These are phyloP conservation scores for Chondrilla cf. caribensis DNA, from an alignment of 37 sponge, comb jelly and placozoan species.

Conservation along the genomic window DNA sequence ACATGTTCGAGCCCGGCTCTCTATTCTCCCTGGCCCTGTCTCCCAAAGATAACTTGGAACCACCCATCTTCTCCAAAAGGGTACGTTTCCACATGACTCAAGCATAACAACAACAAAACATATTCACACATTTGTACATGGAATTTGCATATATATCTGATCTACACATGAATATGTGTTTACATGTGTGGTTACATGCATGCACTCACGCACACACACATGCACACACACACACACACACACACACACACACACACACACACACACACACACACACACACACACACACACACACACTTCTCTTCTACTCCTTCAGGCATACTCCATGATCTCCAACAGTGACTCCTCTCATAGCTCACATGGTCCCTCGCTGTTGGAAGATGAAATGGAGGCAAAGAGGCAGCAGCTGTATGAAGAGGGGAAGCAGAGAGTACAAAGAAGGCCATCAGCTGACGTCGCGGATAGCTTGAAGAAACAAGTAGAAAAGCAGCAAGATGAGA, in stretches of 20 bases:
- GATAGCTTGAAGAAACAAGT: slow-evolving; percentile 1
- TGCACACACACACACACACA: too few relatives aligned
- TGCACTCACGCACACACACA: too few relatives aligned
- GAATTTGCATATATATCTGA: too few relatives aligned
- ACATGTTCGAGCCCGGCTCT: slow-evolving; percentile 37
- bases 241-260: too few relatives aligned
- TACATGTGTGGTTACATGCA: too few relatives aligned
- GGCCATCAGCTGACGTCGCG: background rate
- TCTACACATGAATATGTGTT: too few relatives aligned
- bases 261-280: background rate
- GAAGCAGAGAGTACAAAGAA: background rate
- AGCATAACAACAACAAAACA: background rate
- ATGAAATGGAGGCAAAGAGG: slow-evolving; percentile 37
- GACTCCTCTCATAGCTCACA: slow-evolving; percentile 23
- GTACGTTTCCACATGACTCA: slow-evolving; percentile 4
- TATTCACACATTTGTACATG: background rate
- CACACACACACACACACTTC: background rate
- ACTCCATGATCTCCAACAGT: slow-evolving; percentile 35
- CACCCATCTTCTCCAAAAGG: slow-evolving; percentile 37
- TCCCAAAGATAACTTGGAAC: slow-evolving; percentile 52
- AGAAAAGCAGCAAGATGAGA: background rate
- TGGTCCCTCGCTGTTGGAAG: background rate
- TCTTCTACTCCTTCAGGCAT: background rate
- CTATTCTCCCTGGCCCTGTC: slow-evolving; percentile 44
- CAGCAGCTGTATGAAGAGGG: slow-evolving; percentile 42